A percentile compares a stretch with the other conserved stretches of the same genome.
These are phyloP conservation scores for Ameiurus melas DNA, from an alignment of 2,113 vertebrate genomes.

Conservation along the genomic window DNA sequence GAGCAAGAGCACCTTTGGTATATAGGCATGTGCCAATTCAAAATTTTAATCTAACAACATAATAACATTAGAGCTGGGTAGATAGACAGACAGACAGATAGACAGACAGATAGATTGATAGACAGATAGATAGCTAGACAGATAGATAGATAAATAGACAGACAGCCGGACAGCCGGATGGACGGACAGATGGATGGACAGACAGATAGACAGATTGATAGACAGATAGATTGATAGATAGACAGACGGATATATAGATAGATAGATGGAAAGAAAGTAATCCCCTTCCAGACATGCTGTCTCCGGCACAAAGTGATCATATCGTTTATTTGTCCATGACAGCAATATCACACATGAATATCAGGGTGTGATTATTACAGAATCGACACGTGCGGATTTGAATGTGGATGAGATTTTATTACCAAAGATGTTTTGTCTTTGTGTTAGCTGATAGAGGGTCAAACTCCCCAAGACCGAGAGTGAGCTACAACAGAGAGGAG, in stretches of 20 bases:
- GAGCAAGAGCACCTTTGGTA: background rate
- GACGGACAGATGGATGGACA: too few relatives aligned
- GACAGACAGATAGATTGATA: too few relatives aligned
- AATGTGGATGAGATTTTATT: background rate
- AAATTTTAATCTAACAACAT: background rate
- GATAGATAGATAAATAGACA: too few relatives aligned
- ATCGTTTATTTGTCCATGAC: background rate
- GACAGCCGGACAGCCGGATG: too few relatives aligned
- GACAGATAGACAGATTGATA: too few relatives aligned
- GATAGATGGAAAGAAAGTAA: background rate
- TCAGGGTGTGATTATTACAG: background rate
- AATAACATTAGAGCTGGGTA: background rate
- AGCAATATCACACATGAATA: background rate
- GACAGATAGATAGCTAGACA: too few relatives aligned
- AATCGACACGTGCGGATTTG: background rate
- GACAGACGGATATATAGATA: background rate
- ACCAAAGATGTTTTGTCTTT: background rate
- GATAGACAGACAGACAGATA: too few relatives aligned
- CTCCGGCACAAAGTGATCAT: background rate
- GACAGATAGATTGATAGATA: background rate
- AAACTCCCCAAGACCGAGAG: slow-evolving; percentile 58
- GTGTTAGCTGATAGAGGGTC: slow-evolving; percentile 25
- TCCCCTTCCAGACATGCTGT: background rate
- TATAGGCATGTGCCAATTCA: background rate
- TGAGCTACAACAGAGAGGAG: slow-evolving; percentile 54